Base-by-base conservation (phyloP, 2,888 invertebrate species). In the Phlogophora meticulosa region DNA sequence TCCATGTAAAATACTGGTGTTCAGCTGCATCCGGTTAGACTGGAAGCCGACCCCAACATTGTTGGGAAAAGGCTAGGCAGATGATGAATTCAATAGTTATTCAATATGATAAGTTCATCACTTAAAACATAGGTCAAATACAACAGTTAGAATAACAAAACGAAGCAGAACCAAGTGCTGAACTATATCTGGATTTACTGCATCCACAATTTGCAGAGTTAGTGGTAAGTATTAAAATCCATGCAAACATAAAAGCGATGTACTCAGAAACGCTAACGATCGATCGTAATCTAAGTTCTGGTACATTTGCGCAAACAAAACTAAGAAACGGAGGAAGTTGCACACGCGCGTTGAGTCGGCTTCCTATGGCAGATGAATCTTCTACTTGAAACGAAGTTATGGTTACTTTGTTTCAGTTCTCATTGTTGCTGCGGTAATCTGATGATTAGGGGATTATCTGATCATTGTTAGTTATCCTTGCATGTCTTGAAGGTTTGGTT, bases 251-350 rank as follows among this genome's bases (percentile, higher is more conserved):
- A 80, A 81, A 82, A 73, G 65, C 68, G 20, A 59, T 76, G 63
- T 80, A 82, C 81, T 62, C 59, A 78, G 80, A 82, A 82, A 78
- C 65, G 15, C 52, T 74, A 75, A 78, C 58, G 58, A 74, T 60
- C 75, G 86, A 86, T 83, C 81, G 69, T 86, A 85, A 90, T 90
- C 85, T 85, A 78, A 78, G 76, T 76, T 76, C 74, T 76, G 63
- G 76, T 83, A 83, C 86, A 90, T 90, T 87, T 89, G 85, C 75
- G 53, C 77, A 81, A 86, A 87, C 81, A 87, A 82, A 87, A 83
- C 83, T 28, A 45, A 62, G 61, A 61, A 61, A 43, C 60, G 78
- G 82, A 88, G 90, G 90, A 90, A 85, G 88, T 87, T 88, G 87
- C 90, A 87, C 85, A 89, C 88, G 86, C 62, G 80, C 72, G 57